Conservation (phyloP, 2,888 invertebrate genomes). For the Mantis religiosa region DNA sequence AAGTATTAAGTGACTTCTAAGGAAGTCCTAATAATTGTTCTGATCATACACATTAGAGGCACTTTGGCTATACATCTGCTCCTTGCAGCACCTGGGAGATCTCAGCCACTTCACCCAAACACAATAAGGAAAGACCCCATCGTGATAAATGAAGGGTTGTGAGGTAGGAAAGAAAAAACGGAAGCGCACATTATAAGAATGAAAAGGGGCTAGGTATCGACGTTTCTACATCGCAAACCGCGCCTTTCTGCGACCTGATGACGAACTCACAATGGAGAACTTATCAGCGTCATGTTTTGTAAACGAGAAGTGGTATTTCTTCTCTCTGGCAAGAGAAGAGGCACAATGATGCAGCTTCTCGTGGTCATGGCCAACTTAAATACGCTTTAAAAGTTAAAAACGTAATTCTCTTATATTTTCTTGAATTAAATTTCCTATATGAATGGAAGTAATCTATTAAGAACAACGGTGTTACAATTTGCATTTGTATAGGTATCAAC, state of each 20-base stretch:
- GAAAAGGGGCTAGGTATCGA: not conserved
- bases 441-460: too few relatives aligned
- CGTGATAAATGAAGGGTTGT: slow-evolving; percentile 25
- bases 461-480: too few relatives aligned
- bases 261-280: not conserved
- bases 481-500: too few relatives aligned
- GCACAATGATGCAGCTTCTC: not conserved
- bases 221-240: not conserved
- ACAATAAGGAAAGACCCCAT: slow-evolving; percentile 11
- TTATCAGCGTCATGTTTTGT: not conserved
- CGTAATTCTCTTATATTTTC: too few relatives aligned
- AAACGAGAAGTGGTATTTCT: not conserved
- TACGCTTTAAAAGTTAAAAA: too few relatives aligned
- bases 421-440: too few relatives aligned
- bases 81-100: slow-evolving; percentile 22
- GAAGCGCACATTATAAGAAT: not conserved
- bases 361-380: too few relatives aligned
- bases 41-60: slow-evolving; percentile 21
- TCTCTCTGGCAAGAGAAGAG: too few relatives aligned
- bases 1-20: too few relatives aligned
- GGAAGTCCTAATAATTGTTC: not conserved
- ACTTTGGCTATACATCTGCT: slow-evolving; percentile 21
- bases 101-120: slow-evolving; percentile 21
- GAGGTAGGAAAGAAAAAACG: not conserved
- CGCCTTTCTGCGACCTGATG: not conserved